Evolutionary conservation across 2,888 invertebrate species (phyloP).

Genomic region (Acanthosepion lycidas): DNA sequence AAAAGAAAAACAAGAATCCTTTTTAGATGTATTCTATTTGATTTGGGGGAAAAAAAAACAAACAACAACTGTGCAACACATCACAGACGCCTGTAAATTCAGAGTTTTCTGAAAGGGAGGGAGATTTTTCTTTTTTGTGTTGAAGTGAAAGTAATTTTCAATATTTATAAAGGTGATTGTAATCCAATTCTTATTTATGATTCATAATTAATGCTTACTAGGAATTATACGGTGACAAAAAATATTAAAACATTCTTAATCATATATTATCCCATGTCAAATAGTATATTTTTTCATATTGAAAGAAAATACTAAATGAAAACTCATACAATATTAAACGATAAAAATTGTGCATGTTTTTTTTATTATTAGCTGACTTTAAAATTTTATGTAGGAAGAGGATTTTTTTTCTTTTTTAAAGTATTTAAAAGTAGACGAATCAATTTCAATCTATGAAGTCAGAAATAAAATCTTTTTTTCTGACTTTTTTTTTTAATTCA

Average conservation of each 20-base stretch:
- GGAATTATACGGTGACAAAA: not conserved
- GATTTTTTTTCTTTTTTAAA: not conserved
- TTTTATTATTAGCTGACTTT: not conserved
- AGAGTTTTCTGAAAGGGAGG: not conserved
- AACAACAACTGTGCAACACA: not conserved
- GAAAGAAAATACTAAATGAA: not conserved
- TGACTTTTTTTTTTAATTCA: not conserved
- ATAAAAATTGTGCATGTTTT: not conserved
- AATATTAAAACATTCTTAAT: not conserved
- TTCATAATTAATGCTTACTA: not conserved
- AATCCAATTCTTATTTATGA: not conserved
- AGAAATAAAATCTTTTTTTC: no score
- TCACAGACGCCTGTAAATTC: not conserved
- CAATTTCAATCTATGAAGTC: no score
- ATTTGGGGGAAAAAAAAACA: not conserved
- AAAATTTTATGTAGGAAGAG: no score
- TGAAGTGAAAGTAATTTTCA: not conserved
- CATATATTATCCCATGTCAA: not conserved
- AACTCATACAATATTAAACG: not conserved
- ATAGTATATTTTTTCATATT: not conserved
- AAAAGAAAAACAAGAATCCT: not conserved
- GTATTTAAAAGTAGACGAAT: not conserved
- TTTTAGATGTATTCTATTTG: not conserved
- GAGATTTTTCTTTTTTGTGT: not conserved
- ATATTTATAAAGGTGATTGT: not conserved